Evolutionary conservation across 2,113 vertebrate genomes (phyloP).

Genomic region (Poecilia latipinna): DNA sequence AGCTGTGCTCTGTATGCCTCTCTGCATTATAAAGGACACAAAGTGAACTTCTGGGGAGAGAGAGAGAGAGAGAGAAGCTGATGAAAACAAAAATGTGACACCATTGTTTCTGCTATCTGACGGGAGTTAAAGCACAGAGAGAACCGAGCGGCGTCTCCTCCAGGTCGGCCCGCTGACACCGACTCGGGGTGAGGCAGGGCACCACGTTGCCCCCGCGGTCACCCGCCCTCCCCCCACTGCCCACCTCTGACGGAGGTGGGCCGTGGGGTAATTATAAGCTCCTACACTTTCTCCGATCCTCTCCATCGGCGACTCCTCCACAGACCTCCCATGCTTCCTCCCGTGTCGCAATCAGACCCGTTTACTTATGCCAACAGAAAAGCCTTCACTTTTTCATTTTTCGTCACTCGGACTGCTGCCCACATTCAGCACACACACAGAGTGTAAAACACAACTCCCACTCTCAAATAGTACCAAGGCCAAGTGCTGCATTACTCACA

Average conservation of each 20-base stretch:
- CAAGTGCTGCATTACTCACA: constrained; percentile 53
- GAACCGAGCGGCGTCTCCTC: constrained; percentile 25
- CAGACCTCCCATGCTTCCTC: constrained; percentile 34
- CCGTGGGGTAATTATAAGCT: constrained; percentile 55
- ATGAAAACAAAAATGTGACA: constrained; percentile 12
- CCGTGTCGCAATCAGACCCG: constrained; percentile 42
- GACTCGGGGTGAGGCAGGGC: background rate
- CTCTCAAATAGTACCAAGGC: constrained; percentile 30
- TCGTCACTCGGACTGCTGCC: constrained; percentile 11
- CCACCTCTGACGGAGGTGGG: constrained; percentile 9
- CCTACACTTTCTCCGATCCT: constrained; percentile 7
- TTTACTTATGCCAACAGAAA: constrained; percentile 46
- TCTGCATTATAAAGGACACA: background rate
- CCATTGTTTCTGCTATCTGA: background rate
- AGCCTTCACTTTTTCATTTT: constrained; percentile 9
- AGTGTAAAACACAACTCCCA: constrained; percentile 18
- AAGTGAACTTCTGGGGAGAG: background rate
- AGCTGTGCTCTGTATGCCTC: background rate
- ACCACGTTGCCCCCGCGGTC: background rate
- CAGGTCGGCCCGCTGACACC: constrained; percentile 1
- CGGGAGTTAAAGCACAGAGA: constrained; percentile 10
- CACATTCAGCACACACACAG: constrained; percentile 15
- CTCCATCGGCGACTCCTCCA: background rate
- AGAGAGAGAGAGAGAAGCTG: background rate
- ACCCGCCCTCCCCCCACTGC: no score